phyloP scores from a whole-genome alignment of 2,888 invertebrate genomes.

The Rutpela maculata region DNA sequence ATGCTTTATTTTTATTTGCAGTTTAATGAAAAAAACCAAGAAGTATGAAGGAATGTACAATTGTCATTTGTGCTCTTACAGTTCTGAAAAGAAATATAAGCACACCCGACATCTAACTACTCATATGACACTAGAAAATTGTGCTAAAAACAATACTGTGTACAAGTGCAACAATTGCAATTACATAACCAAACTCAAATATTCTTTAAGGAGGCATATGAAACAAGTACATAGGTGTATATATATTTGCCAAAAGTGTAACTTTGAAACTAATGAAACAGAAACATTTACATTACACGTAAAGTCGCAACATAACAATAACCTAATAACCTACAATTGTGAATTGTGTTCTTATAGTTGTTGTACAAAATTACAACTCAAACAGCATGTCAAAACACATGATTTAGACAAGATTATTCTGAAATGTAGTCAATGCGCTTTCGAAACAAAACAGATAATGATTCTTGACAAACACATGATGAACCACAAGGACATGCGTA shows the following conservation, averaged over 20 bases:
- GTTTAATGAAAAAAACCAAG: background rate
- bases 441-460: constrained; percentile 4
- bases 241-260: constrained; percentile 9
- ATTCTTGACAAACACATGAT: constrained; percentile 13
- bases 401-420: background rate
- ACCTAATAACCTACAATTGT: background rate
- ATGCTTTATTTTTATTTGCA: background rate
- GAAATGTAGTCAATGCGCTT: constrained; percentile 23
- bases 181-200: constrained; percentile 14
- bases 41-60: background rate
- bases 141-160: constrained; percentile 13
- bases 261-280: background rate
- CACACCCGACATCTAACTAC: constrained; percentile 19
- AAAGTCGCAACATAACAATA: constrained; percentile 7
- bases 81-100: constrained; percentile 10
- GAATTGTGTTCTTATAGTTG: background rate
- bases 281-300: background rate
- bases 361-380: constrained; percentile 9
- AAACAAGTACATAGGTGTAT: constrained; percentile 11
- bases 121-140: constrained; percentile 27
- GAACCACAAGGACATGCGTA: constrained; percentile 9
- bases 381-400: constrained; percentile 7
- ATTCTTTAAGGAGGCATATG: constrained; percentile 5
- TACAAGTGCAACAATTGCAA: constrained; percentile 22
- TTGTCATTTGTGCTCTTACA: constrained; percentile 9